Evolutionary conservation across 2,888 invertebrate species (phyloP).

Genomic region (Caenorhabditis sinica): DNA sequence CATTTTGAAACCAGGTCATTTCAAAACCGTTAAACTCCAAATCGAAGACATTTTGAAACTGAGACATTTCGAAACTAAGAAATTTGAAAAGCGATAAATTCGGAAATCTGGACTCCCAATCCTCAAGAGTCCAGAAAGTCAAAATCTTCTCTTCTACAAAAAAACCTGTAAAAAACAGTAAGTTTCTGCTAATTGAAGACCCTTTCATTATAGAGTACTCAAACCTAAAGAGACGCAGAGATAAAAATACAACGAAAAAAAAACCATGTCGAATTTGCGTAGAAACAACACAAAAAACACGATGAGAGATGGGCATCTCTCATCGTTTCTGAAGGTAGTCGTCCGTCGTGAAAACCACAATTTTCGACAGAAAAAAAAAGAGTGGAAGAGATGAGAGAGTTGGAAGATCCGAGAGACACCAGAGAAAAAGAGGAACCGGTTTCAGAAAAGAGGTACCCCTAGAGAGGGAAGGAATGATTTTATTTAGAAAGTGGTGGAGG

Average conservation of each 20-base stretch:
- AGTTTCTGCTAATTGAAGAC: not conserved
- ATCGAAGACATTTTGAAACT: no score
- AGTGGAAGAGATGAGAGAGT: conserved; percentile 1
- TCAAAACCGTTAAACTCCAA: no score
- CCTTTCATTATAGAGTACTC: not conserved
- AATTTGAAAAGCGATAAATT: no score
- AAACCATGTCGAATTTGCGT: conserved; percentile 10
- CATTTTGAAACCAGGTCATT: no score
- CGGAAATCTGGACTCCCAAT: no score
- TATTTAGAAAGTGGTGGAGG: not conserved
- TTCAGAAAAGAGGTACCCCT: not conserved
- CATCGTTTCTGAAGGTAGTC: conserved; percentile 1
- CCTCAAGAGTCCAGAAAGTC: no score
- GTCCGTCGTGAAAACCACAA: conserved; percentile 11
- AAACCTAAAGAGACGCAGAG: not conserved
- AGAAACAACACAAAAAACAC: not conserved
- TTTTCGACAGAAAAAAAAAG: conserved; percentile 6
- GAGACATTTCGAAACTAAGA: no score
- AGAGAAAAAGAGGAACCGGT: conserved; percentile 25
- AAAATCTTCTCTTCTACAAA: no score
- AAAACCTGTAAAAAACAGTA: no score
- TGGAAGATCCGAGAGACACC: not conserved
- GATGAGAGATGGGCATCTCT: not conserved
- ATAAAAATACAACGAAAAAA: not conserved
- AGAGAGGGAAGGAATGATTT: not conserved